A percentile compares a stretch with the other conserved stretches of the same genome.
These are phyloP conservation scores for Cheilosia soror DNA, from an alignment of 2,888 invertebrate species.

Conservation along the genomic window DNA sequence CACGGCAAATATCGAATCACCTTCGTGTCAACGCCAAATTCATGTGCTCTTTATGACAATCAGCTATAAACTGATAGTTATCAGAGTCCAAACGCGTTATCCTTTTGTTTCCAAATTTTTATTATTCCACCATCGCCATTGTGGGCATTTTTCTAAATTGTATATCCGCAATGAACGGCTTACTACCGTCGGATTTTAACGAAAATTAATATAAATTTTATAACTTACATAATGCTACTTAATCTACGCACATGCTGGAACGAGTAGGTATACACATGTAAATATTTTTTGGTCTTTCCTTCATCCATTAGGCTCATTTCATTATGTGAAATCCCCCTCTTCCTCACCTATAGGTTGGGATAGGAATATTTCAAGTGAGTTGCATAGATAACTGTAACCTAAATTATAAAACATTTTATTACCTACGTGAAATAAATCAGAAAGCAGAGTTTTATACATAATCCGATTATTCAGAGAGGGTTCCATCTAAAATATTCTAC, in stretches of 20 bases:
- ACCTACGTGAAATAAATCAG: constrained; percentile 22
- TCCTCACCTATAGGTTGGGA: background rate
- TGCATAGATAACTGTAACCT: too few species aligned
- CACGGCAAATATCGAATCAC: background rate
- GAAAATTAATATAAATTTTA: too few species aligned
- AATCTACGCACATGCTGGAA: too few species aligned
- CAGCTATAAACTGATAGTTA: constrained; percentile 13
- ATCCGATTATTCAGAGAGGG: constrained; percentile 31
- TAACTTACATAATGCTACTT: too few species aligned
- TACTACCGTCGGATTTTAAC: too few species aligned
- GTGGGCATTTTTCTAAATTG: too few species aligned
- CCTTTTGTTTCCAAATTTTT: background rate
- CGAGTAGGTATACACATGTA: too few species aligned
- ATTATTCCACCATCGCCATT: too few species aligned
- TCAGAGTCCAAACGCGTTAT: background rate
- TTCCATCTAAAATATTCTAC: background rate
- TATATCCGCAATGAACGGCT: too few species aligned
- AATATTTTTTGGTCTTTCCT: too few species aligned
- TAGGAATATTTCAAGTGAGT: background rate
- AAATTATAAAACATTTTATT: background rate
- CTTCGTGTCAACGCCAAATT: constrained; percentile 25
- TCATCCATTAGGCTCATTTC: too few species aligned
- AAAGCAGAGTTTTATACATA: constrained; percentile 13
- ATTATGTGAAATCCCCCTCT: too few species aligned
- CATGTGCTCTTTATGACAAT: constrained; percentile 12